Evolutionary conservation across 2,113 vertebrate genomes (phyloP).

Genomic region (Solea senegalensis): DNA sequence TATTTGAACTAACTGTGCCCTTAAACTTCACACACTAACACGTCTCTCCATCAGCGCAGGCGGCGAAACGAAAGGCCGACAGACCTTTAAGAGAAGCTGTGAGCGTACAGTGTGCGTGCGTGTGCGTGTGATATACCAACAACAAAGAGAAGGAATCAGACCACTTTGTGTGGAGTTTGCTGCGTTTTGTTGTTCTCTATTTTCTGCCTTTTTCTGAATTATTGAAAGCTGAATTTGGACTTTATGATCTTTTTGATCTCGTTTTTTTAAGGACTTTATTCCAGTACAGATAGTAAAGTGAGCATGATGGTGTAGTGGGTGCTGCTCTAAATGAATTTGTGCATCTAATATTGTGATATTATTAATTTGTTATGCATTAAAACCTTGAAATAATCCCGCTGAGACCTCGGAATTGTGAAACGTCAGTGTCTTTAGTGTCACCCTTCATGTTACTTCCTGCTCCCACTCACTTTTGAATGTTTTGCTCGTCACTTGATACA

Average conservation of each 20-base stretch:
- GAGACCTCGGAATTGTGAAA: too few species aligned
- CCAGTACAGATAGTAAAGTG: too few species aligned
- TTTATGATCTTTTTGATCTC: too few species aligned
- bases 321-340: background rate
- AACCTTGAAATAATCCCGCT: too few species aligned
- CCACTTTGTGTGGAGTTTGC: constrained; percentile 25
- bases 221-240: background rate
- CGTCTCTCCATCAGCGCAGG: constrained; percentile 50
- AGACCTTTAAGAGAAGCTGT: constrained; percentile 59
- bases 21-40: constrained; percentile 52
- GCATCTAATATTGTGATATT: background rate
- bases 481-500: background rate
- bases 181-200: constrained; percentile 15
- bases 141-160: constrained; percentile 54
- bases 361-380: too few species aligned
- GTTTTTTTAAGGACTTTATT: background rate
- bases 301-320: background rate
- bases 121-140: constrained; percentile 17
- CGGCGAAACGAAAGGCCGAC: constrained; percentile 58
- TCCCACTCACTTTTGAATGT: background rate
- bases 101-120: constrained; percentile 30
- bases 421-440: too few species aligned
- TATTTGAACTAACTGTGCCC: constrained; percentile 64
- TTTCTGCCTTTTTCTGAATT: constrained; percentile 8
- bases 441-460: background rate